Conservation (phyloP, 92 coral and sea anemone species). For the Porites evermanni region DNA sequence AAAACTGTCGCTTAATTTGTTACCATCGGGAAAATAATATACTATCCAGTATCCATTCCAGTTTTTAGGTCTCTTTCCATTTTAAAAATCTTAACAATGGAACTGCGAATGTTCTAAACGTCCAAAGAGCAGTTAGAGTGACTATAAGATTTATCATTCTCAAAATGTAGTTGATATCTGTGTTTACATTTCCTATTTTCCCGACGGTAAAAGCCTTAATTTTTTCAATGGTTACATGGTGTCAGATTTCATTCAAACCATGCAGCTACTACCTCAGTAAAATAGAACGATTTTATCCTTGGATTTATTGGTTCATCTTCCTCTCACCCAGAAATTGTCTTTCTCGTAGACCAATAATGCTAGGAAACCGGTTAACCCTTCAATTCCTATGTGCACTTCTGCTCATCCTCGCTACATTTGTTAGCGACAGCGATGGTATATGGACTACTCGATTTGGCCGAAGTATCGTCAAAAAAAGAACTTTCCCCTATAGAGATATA, state of each 20-base stretch:
- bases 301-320: too few species aligned
- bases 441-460: neutral
- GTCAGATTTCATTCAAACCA: neutral
- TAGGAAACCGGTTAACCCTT: neutral
- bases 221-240: neutral
- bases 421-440: neutral
- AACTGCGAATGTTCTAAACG: too few species aligned
- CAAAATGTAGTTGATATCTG: neutral
- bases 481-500: neutral
- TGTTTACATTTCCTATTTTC: neutral
- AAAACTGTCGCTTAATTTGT: too few species aligned
- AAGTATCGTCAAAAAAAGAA: neutral
- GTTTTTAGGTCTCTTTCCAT: too few species aligned
- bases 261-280: neutral
- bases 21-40: too few species aligned
- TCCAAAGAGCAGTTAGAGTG: too few species aligned
- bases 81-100: too few species aligned
- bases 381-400: neutral
- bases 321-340: neutral
- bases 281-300: neutral
- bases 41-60: too few species aligned
- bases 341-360: slow-evolving; percentile 12
- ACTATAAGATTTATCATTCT: too few species aligned
- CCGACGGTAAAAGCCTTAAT: neutral
- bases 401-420: neutral